These are phyloP conservation scores for Spilosoma lubricipeda DNA, from an alignment of 2,888 invertebrate species.

Conservation along the genomic window DNA sequence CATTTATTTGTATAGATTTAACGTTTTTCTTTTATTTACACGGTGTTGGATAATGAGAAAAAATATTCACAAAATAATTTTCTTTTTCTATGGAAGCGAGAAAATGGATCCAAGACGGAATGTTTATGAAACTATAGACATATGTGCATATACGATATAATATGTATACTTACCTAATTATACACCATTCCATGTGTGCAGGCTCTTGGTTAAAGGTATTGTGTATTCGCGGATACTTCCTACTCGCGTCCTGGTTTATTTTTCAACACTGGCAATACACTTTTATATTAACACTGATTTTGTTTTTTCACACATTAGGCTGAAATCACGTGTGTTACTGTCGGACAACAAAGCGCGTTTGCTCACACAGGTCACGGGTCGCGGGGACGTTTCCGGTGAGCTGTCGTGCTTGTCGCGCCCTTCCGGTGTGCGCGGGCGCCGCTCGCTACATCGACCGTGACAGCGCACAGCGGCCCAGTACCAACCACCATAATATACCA, in stretches of 20 bases:
- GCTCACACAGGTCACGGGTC: constrained; percentile 74
- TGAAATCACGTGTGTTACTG: constrained; percentile 69
- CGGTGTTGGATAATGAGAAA: no score
- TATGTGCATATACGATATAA: neutral
- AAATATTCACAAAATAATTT: no score
- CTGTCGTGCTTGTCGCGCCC: constrained; percentile 83
- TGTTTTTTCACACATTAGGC: constrained; percentile 26
- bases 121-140: neutral
- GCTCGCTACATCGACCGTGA: constrained; percentile 69
- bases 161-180: neutral
- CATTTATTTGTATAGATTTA: no score
- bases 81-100: no score
- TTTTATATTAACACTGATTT: constrained; percentile 20
- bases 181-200: neutral
- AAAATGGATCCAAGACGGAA: neutral
- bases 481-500: constrained; percentile 65
- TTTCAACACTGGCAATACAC: neutral
- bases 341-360: constrained; percentile 72
- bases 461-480: constrained; percentile 57
- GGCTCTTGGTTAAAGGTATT: neutral
- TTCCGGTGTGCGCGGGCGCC: constrained; percentile 80
- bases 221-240: neutral
- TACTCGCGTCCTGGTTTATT: neutral
- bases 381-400: constrained; percentile 76
- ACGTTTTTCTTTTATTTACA: no score